Base-by-base conservation (phyloP, 2,113 vertebrate genomes). In the Dendropsophus ebraccatus region DNA sequence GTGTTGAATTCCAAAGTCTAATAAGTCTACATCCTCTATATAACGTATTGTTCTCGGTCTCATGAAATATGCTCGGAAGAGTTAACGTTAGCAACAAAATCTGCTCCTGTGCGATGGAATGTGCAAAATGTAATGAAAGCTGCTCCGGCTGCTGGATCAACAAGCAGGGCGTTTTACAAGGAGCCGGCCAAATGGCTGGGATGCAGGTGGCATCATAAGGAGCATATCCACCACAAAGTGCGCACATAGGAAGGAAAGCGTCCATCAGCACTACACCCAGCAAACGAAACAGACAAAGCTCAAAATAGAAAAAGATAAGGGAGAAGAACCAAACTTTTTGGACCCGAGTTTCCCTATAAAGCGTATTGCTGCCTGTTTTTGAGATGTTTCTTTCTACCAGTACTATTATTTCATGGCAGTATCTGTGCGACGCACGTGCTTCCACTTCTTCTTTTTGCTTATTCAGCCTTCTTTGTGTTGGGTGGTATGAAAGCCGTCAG, bases 91-190 rank as follows among this genome's bases (percentile, higher is more conserved):
- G 8, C 35, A 45, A 30, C 52, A 58, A 58, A n/a, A 67, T 67
- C 58, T 67, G 58, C 52, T 83, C 28, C 49, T 56, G 65, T 73
- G 50, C 50, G 73, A 41, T 73, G 81, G 65, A 83, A 83, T 83
- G 81, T 83, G 81, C 81, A 73, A 69, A 56, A 72, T 83, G 37
- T 54, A 56, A 83, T 83, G 62, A 83, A 82, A 72, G 67, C 81
- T 7, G 45, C 67, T 72, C 67, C 41, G 67, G 81, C 81, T 83
- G 81, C 67, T 73, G 81, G 69, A 82, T 82, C 80, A 82, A 82
- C 80, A 82, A 82, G 62, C 49, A 83, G 67, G 81, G 67, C 67
- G 67, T 83, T 83, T 83, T 83, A 83, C 67, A 73, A 83, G 81
- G 49, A 56, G 23, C 45, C 7, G 49, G 81, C 67, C 81, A 72